Percentiles rank a stretch among this genome's conserved stretches.
phyloP scores from a whole-genome alignment of 2,888 invertebrate genomes.

The Drosophila ustulata region DNA sequence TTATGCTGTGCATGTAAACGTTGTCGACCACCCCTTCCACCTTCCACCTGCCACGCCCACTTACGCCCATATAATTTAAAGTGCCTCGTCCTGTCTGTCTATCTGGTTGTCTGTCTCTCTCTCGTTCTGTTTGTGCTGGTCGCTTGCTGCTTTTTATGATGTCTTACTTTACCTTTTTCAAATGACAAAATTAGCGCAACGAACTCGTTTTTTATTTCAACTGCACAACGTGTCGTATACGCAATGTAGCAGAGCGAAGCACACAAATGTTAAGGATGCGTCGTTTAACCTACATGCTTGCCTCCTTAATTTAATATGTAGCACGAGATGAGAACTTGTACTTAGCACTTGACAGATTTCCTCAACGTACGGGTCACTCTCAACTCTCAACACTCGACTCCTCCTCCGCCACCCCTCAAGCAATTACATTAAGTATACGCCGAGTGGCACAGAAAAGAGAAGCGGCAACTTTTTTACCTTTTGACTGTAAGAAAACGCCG shows the following conservation, averaged over 20 bases:
- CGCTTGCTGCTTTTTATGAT: slow-evolving; percentile 34
- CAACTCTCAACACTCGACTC: neutral
- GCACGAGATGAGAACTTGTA: slow-evolving; percentile 51
- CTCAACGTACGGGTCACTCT: slow-evolving; percentile 18
- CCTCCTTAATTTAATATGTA: slow-evolving; percentile 23
- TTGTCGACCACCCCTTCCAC: neutral
- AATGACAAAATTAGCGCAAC: slow-evolving; percentile 70
- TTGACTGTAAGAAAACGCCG: slow-evolving; percentile 2
- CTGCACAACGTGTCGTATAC: slow-evolving; percentile 58
- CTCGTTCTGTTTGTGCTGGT: neutral
- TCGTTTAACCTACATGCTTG: slow-evolving; percentile 60
- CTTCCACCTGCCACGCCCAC: slow-evolving; percentile 5
- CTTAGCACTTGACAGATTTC: slow-evolving; percentile 58
- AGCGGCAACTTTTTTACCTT: neutral
- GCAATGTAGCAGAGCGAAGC: slow-evolving; percentile 48
- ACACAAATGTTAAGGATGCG: slow-evolving; percentile 51
- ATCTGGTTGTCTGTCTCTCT: slow-evolving; percentile 13
- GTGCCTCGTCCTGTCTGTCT: slow-evolving; percentile 30
- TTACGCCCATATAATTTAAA: slow-evolving; percentile 44
- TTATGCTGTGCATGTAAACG: slow-evolving; percentile 61
- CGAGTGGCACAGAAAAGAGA: slow-evolving; percentile 22
- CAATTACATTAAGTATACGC: slow-evolving; percentile 67
- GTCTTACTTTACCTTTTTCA: slow-evolving; percentile 42
- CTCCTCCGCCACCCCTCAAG: slow-evolving; percentile 1
- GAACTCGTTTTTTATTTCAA: slow-evolving; percentile 34